Conservation (phyloP, 2,113 vertebrate genomes). For the Mobula birostris region DNA sequence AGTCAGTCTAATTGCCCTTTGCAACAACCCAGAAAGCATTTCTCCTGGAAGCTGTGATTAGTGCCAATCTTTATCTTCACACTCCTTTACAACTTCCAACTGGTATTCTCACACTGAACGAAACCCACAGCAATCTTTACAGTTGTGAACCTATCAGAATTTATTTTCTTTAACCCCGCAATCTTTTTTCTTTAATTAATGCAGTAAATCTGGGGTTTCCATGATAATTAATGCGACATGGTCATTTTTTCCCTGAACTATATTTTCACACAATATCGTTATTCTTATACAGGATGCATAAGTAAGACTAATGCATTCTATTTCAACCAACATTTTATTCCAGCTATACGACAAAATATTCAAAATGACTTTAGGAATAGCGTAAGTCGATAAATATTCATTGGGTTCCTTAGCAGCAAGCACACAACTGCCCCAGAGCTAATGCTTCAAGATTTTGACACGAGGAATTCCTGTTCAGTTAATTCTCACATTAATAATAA, state of each 20-base stretch:
- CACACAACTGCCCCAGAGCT: neutral
- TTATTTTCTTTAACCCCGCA: neutral
- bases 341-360: neutral
- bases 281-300: neutral
- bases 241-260: neutral
- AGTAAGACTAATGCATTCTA: neutral
- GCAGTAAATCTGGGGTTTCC: neutral
- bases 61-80: neutral
- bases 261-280: neutral
- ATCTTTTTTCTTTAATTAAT: neutral
- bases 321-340: neutral
- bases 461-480: constrained; percentile 9
- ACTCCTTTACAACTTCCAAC: neutral
- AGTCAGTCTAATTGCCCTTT: constrained; percentile 1
- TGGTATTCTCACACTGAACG: neutral
- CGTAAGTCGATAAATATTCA: constrained; percentile 31
- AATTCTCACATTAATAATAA: constrained; percentile 27
- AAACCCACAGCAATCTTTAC: neutral
- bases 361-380: neutral
- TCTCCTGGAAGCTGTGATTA: constrained; percentile 26
- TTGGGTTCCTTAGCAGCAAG: neutral
- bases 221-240: neutral
- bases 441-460: neutral
- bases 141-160: neutral
- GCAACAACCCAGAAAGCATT: constrained; percentile 18